Conservation (phyloP, 2,797 vertebrate genomes). For the Acipenser ruthenus region DNA sequence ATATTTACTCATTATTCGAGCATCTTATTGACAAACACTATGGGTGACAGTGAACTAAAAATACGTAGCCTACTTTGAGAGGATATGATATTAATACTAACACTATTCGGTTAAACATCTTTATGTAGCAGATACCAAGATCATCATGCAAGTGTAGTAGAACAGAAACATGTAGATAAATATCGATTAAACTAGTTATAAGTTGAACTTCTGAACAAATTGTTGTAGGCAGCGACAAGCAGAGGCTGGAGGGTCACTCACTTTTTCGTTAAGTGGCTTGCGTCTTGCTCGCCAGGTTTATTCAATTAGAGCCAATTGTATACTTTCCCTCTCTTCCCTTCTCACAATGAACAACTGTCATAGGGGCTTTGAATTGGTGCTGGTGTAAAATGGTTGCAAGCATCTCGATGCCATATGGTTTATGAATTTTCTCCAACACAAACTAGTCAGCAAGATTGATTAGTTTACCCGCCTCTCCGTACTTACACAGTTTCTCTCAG, state of each 20-base stretch:
- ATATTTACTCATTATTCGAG: too few species aligned
- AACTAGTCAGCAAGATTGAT: conserved; percentile 70
- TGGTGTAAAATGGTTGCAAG: conserved; percentile 43
- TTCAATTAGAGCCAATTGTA: conserved; percentile 58
- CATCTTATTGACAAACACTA: too few species aligned
- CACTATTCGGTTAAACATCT: too few species aligned
- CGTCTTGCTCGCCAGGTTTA: conserved; percentile 15
- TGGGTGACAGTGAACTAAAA: too few species aligned
- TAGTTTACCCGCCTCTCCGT: conserved; percentile 60
- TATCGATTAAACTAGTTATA: too few species aligned
- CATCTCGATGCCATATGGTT: conserved; percentile 64
- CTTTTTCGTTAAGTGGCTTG: conserved; percentile 34
- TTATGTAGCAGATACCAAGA: too few species aligned
- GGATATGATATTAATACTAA: too few species aligned
- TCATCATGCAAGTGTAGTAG: too few species aligned
- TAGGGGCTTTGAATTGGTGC: conserved; percentile 42
- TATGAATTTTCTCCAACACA: conserved; percentile 56
- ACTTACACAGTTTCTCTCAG: conserved; percentile 56
- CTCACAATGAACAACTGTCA: conserved; percentile 52
- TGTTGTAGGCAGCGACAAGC: neutral
- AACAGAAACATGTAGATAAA: too few species aligned
- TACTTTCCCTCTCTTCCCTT: conserved; percentile 24
- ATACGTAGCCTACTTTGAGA: too few species aligned
- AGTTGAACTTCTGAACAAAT: neutral
- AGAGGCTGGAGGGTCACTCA: neutral